Percentiles rank a stretch among this genome's conserved stretches.
These are phyloP conservation scores for Climacteris rufus DNA, from an alignment of 2,113 vertebrate species.

Conservation along the genomic window DNA sequence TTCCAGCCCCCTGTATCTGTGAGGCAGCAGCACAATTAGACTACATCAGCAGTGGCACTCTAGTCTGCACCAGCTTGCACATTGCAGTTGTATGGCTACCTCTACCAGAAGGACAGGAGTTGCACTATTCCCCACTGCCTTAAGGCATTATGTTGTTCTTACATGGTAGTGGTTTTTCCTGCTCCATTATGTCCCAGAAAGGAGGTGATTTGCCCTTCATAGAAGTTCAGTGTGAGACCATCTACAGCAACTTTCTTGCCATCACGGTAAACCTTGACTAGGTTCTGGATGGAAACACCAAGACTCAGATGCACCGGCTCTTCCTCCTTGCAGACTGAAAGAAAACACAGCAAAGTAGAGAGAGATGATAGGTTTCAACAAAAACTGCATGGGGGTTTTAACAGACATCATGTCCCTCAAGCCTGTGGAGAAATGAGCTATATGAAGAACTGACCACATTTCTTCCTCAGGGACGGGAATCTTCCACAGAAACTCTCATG, in stretches of 20 bases:
- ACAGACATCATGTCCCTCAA: background rate
- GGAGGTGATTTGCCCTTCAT: slow-evolving; percentile 96
- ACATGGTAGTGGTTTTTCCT: slow-evolving; percentile 98
- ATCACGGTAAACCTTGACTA: slow-evolving; percentile 93
- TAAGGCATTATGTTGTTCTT: slow-evolving; percentile 53
- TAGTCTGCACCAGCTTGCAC: background rate
- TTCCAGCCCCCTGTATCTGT: background rate
- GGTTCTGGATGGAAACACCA: slow-evolving; percentile 92
- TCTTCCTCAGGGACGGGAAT: background rate
- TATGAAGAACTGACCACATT: background rate
- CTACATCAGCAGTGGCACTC: background rate
- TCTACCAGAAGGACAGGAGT: background rate
- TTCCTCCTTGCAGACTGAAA: slow-evolving; percentile 89
- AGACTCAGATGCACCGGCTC: slow-evolving; percentile 87
- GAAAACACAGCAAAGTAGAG: background rate
- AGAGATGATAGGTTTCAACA: background rate
- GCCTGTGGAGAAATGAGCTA: background rate
- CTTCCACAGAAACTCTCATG: background rate
- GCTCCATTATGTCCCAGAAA: slow-evolving; percentile 98
- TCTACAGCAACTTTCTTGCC: slow-evolving; percentile 94
- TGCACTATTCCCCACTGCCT: background rate
- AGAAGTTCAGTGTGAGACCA: slow-evolving; percentile 92
- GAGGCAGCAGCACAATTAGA: background rate
- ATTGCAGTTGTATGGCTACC: background rate
- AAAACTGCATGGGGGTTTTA: background rate